Evolutionary conservation across 2,797 vertebrate genomes (phyloP), one percentile per base, ranked within the genome.

Genomic region (Nannoperca obscura): DNA sequence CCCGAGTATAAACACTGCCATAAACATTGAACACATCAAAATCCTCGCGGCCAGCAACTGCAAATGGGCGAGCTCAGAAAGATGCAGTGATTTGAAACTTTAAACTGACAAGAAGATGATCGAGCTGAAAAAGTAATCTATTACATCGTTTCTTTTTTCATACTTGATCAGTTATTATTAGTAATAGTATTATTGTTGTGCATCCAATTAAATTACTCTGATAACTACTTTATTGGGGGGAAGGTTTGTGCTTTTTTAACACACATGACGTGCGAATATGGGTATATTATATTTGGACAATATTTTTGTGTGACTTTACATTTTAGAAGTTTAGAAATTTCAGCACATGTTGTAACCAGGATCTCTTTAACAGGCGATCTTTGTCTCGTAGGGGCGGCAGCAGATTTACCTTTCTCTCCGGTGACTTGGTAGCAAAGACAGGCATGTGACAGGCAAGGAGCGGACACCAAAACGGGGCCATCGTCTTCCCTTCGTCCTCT

Each of bases 401-500:
- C 0, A 47, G 14, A 61, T 82, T 89, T 89, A 98, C 98, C 97
- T 97, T 97, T 83, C 96, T 93, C 34, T 96, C 96, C 0, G 95
- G 92, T 22, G 95, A 94, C 84, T 96, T 96, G 52, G 95, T 93
- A 53, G 96, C 95, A 63, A 97, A 98, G 34, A 97, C 96, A 0
- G 97, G 94, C 84, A 97, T 88, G 61, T 94, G 95, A 90, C 96
- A 98, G 59, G 95, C 94, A 30, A 99, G 94, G 58, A 98, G 94
- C 0, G 97, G 97, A 73, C 95, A 97, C 92, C 96, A 96, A 82
- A 97, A 97, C 0, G 96, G 96, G 6, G 95, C 93, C 88, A 93
- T 95, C 20, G 91, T 96, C 87, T 95, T 98, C 80, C 91, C 95
- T 54, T 98, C 97, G 58, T 99, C 97, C 0, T 98, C 97, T 0